Evolutionary conservation across 2,888 invertebrate species (phyloP).

Genomic region (Taenaris catops): DNA sequence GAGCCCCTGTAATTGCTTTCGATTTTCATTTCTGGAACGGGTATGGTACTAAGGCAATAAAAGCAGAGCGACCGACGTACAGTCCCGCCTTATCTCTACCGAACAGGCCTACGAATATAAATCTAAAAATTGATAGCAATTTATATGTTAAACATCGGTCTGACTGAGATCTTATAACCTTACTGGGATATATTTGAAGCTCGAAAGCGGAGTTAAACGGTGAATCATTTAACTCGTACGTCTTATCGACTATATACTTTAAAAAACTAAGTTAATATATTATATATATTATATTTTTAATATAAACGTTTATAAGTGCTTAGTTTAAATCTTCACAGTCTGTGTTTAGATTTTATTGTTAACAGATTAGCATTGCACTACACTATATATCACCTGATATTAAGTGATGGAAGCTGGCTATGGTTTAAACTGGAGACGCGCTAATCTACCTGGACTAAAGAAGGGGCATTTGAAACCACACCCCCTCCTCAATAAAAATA

Average conservation of each 20-base stretch:
- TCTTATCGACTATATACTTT: not conserved
- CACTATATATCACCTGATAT: too few species aligned
- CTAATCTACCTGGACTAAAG: too few species aligned
- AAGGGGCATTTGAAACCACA: too few species aligned
- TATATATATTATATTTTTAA: too few species aligned
- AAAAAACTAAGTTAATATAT: too few species aligned
- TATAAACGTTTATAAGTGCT: too few species aligned
- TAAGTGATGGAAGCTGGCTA: too few species aligned
- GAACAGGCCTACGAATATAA: slow-evolving; percentile 60
- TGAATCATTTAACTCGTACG: not conserved
- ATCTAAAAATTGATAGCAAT: slow-evolving; percentile 70
- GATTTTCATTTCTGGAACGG: slow-evolving; percentile 37
- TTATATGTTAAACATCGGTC: slow-evolving; percentile 70
- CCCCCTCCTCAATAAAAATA: too few species aligned
- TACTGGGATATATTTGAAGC: slow-evolving; percentile 17
- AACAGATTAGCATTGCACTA: too few species aligned
- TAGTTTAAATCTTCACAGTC: too few species aligned
- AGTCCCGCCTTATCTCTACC: slow-evolving; percentile 48
- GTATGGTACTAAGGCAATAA: slow-evolving; percentile 52
- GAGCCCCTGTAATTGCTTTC: slow-evolving; percentile 28
- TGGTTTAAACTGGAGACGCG: too few species aligned
- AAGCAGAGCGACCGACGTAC: slow-evolving; percentile 39
- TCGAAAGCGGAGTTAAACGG: slow-evolving; percentile 4
- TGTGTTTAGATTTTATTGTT: too few species aligned
- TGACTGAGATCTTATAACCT: slow-evolving; percentile 50